A percentile compares a stretch with the other conserved stretches of the same genome.
phyloP scores from a whole-genome alignment of 2,888 invertebrate species.

The Conomelus anceps region DNA sequence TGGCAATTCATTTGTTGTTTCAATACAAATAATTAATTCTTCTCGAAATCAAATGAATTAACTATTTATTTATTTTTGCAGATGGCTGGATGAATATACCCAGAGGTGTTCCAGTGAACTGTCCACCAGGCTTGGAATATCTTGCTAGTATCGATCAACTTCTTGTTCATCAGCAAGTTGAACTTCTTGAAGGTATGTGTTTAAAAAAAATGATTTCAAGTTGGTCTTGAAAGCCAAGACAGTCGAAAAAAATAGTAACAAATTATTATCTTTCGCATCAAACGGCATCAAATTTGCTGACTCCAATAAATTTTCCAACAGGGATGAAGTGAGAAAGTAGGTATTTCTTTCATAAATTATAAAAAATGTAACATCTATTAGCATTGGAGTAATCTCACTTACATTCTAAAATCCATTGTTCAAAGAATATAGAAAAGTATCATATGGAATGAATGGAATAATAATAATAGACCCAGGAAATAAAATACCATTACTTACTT shows the following conservation, averaged over 20 bases:
- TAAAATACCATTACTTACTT: too few species aligned
- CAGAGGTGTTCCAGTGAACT: conserved; percentile 61
- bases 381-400: too few species aligned
- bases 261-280: neutral
- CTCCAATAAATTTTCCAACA: too few species aligned
- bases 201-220: neutral
- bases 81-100: conserved; percentile 81
- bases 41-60: neutral
- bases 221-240: neutral
- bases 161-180: conserved; percentile 74
- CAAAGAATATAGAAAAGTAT: too few species aligned
- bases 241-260: neutral
- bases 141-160: conserved; percentile 80
- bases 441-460: too few species aligned
- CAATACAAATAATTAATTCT: neutral
- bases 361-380: too few species aligned
- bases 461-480: too few species aligned
- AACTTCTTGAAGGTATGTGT: conserved; percentile 57
- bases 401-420: too few species aligned
- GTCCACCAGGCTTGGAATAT: conserved; percentile 84
- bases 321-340: too few species aligned
- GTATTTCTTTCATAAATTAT: too few species aligned
- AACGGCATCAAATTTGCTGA: too few species aligned
- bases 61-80: conserved; percentile 41
- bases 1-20: neutral